phyloP scores from a whole-genome alignment of 2,113 vertebrate genomes.

The Pachypanchax playfairii region DNA sequence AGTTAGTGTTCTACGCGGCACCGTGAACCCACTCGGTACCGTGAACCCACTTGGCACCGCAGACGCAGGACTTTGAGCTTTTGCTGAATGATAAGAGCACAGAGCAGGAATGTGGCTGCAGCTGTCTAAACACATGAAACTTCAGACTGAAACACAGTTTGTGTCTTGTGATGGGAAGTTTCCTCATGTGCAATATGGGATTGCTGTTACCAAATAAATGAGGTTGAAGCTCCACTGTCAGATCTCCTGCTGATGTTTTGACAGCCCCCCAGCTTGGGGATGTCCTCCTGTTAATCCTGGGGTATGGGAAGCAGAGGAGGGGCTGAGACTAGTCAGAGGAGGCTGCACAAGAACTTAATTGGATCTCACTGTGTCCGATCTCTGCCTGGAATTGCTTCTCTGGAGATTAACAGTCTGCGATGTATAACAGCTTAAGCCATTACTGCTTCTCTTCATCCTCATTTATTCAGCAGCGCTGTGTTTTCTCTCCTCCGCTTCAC shows the following conservation, averaged over 20 bases:
- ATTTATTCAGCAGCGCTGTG: constrained; percentile 23
- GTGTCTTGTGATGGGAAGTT: constrained; percentile 21
- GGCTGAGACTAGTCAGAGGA: constrained; percentile 33
- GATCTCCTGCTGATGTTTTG: constrained; percentile 34
- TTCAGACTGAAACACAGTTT: constrained; percentile 24
- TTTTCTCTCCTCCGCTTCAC: constrained; percentile 17
- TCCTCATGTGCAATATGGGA: not conserved
- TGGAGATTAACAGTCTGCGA: constrained; percentile 55
- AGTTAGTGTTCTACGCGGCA: constrained; percentile 15
- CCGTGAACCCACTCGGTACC: constrained; percentile 11
- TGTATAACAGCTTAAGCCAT: constrained; percentile 57
- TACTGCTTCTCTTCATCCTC: constrained; percentile 48
- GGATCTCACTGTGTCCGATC: constrained; percentile 59
- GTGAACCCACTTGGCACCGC: constrained; percentile 20
- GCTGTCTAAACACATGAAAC: constrained; percentile 65
- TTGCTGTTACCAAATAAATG: constrained; percentile 39
- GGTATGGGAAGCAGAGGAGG: not conserved
- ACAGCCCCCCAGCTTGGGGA: constrained; percentile 20
- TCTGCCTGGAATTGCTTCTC: constrained; percentile 35
- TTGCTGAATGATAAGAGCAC: constrained; percentile 51
- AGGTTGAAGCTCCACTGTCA: constrained; percentile 30
- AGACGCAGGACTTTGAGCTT: constrained; percentile 36
- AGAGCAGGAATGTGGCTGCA: constrained; percentile 46
- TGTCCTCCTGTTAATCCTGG: constrained; percentile 23
- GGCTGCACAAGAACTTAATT: constrained; percentile 61